phyloP scores from a whole-genome alignment of 2,888 invertebrate species.

The Stramonita haemastoma region DNA sequence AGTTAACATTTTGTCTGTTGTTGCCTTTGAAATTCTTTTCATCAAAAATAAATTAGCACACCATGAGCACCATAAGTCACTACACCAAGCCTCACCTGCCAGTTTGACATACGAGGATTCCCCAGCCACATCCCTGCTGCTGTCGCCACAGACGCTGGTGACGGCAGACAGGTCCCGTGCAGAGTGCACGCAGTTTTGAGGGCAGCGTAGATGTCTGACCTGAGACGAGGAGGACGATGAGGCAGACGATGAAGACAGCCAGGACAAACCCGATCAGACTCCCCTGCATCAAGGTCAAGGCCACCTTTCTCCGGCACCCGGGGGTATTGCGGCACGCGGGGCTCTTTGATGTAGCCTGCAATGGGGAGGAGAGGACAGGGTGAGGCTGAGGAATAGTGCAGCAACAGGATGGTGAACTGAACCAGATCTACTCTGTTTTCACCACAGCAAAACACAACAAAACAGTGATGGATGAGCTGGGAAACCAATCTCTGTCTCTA shows the following conservation, averaged over 20 bases:
- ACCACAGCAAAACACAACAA: not conserved
- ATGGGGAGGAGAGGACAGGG: too few relatives aligned
- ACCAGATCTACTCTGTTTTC: not conserved
- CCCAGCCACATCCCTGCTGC: not conserved
- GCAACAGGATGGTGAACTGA: not conserved
- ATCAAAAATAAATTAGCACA: too few relatives aligned
- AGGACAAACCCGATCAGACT: slow-evolving; percentile 3
- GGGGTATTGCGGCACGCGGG: slow-evolving; percentile 3
- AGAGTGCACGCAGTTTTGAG: not conserved
- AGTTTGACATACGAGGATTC: slow-evolving; percentile 30
- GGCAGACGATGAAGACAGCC: slow-evolving; percentile 14
- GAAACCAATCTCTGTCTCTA: not conserved
- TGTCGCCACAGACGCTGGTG: not conserved
- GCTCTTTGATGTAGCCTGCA: slow-evolving; percentile 11
- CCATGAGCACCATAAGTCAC: too few relatives aligned
- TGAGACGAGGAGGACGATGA: slow-evolving; percentile 17
- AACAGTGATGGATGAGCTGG: too few relatives aligned
- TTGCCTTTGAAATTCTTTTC: too few relatives aligned
- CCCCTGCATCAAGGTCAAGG: slow-evolving; percentile 18
- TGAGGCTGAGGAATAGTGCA: not conserved
- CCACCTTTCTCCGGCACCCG: not conserved
- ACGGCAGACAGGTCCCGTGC: not conserved
- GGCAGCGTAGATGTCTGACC: not conserved
- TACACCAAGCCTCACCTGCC: not conserved
- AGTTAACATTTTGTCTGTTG: too few relatives aligned